phyloP scores from a whole-genome alignment of 2,113 vertebrate genomes.

The Etheostoma spectabile region DNA sequence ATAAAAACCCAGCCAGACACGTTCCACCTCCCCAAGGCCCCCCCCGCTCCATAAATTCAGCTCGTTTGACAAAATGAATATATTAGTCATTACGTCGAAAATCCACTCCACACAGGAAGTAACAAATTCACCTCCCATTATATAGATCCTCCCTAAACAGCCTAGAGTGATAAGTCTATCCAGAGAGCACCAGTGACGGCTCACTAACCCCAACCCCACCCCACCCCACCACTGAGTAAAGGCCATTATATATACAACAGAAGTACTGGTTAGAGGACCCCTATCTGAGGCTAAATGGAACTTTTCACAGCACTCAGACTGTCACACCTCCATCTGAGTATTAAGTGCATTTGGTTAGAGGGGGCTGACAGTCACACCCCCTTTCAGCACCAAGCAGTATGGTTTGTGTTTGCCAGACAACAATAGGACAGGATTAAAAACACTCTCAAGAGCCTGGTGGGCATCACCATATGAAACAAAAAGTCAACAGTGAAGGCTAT shows the following conservation, averaged over 20 bases:
- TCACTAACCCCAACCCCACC: not conserved
- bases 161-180: not conserved
- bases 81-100: not conserved
- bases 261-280: not conserved
- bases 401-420: not conserved
- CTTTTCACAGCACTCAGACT: too few species aligned
- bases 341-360: not conserved
- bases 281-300: not conserved
- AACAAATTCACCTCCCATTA: conserved; percentile 5
- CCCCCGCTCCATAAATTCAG: conserved; percentile 4
- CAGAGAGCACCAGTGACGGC: not conserved
- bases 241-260: not conserved
- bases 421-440: not conserved
- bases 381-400: not conserved
- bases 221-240: not conserved
- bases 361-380: not conserved
- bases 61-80: not conserved
- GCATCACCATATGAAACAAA: too few species aligned
- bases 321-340: not conserved
- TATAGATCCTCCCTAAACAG: not conserved
- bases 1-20: not conserved
- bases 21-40: not conserved
- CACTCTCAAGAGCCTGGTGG: too few species aligned
- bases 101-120: not conserved
- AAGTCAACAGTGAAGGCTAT: too few species aligned